phyloP scores from a whole-genome alignment of 2,888 invertebrate species.

The Iphiclides podalirius region DNA sequence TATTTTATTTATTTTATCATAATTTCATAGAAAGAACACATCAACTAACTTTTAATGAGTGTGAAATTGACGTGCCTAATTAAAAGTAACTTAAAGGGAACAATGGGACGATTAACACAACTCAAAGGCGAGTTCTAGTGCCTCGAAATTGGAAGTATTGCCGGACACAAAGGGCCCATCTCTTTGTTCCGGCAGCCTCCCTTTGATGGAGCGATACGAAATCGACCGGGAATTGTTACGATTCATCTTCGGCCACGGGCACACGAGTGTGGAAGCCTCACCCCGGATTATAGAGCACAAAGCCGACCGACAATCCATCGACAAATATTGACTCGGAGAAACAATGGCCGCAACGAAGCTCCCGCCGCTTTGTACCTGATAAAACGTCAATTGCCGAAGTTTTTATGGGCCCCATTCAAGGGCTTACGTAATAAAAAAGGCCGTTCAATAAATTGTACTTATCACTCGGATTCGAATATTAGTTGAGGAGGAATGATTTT shows the following conservation, averaged over 20 bases:
- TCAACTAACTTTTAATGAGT: background rate
- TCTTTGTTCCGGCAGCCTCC: constrained; percentile 55
- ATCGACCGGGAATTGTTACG: constrained; percentile 74
- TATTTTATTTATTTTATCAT: too few relatives aligned
- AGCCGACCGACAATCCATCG: constrained; percentile 65
- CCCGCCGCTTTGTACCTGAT: constrained; percentile 49
- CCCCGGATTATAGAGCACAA: constrained; percentile 69
- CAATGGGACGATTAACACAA: constrained; percentile 55
- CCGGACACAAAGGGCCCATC: constrained; percentile 56
- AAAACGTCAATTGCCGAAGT: constrained; percentile 54
- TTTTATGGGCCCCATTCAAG: constrained; percentile 10
- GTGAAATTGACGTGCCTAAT: constrained; percentile 6
- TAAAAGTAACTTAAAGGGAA: constrained; percentile 34
- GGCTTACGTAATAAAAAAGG: constrained; percentile 1
- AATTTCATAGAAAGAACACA: too few relatives aligned
- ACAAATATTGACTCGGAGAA: constrained; percentile 80
- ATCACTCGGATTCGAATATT: background rate
- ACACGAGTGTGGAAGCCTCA: constrained; percentile 61
- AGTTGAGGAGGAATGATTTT: background rate
- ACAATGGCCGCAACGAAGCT: constrained; percentile 54
- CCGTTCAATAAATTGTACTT: background rate
- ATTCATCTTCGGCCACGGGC: constrained; percentile 67
- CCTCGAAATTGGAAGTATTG: constrained; percentile 57
- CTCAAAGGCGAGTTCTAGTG: constrained; percentile 35
- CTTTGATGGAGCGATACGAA: constrained; percentile 61